Evolutionary conservation across 2,113 vertebrate genomes (phyloP).

Genomic region (Entomyzon cyanotis): DNA sequence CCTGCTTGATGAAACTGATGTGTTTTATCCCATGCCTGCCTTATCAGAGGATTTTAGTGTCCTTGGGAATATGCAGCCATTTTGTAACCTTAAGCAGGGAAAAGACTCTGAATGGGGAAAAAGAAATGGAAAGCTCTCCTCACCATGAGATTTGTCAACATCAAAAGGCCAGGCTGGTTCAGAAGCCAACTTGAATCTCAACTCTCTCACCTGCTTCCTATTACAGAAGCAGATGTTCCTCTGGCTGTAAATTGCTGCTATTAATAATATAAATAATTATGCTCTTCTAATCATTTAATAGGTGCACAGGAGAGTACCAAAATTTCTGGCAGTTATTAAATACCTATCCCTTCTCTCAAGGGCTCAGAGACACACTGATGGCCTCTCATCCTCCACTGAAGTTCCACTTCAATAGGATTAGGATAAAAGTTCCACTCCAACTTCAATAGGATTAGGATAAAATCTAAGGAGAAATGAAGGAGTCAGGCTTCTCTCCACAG

Average conservation of each 20-base stretch:
- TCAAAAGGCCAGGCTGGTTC: background rate
- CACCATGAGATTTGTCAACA: background rate
- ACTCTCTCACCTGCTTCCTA: conserved; percentile 39
- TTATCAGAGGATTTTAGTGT: background rate
- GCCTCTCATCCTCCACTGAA: background rate
- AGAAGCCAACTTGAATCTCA: background rate
- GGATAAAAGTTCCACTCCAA: no score
- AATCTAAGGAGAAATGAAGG: background rate
- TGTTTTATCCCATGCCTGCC: background rate
- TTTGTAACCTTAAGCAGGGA: background rate
- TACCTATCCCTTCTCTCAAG: background rate
- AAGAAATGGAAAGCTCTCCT: background rate
- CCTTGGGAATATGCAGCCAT: background rate
- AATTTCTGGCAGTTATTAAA: background rate
- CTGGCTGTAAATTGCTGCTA: conserved; percentile 40
- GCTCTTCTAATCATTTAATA: conserved; percentile 38
- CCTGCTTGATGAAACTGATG: background rate
- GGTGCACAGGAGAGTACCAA: conserved; percentile 22
- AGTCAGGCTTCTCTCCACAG: background rate
- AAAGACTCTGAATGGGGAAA: background rate
- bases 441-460: background rate
- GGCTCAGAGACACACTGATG: background rate
- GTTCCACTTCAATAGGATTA: no score
- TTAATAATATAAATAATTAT: conserved; percentile 47
- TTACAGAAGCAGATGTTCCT: conserved; percentile 30